Conservation (phyloP, 2,888 invertebrate species). For the Athrips mouffetella region DNA sequence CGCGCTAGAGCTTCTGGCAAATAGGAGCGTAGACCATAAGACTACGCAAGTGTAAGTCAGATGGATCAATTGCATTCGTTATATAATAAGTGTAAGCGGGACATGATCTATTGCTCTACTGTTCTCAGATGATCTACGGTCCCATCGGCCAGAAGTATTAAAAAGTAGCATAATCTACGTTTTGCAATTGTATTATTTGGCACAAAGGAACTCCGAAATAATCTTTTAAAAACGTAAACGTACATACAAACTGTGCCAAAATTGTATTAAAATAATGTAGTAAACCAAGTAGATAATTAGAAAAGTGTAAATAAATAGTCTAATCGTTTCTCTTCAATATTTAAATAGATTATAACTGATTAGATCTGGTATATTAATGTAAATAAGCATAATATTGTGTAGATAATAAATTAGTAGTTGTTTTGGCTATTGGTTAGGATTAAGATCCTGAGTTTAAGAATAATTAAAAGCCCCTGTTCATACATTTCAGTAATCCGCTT, state of each 20-base stretch:
- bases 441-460: conserved; percentile 31
- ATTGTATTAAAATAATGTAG: conserved; percentile 34
- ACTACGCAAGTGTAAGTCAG: too few relatives aligned
- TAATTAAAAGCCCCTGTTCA: conserved; percentile 13
- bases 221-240: neutral
- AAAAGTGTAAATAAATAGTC: conserved; percentile 48
- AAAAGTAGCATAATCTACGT: conserved; percentile 12
- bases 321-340: conserved; percentile 34
- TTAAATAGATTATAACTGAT: conserved; percentile 25
- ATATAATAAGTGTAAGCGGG: too few relatives aligned
- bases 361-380: conserved; percentile 34
- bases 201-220: conserved; percentile 6
- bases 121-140: too few relatives aligned
- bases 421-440: conserved; percentile 24
- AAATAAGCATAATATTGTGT: conserved; percentile 55
- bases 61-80: too few relatives aligned
- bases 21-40: too few relatives aligned
- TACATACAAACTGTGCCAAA: conserved; percentile 14
- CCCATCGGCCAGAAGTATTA: too few relatives aligned
- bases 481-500: neutral
- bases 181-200: conserved; percentile 13
- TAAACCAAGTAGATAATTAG: conserved; percentile 51
- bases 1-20: too few relatives aligned
- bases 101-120: too few relatives aligned
- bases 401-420: conserved; percentile 41